Percentiles rank a stretch among this genome's conserved stretches.
Conservation (phyloP, 1,140 invertebrate species). For the Arion vulgaris region DNA sequence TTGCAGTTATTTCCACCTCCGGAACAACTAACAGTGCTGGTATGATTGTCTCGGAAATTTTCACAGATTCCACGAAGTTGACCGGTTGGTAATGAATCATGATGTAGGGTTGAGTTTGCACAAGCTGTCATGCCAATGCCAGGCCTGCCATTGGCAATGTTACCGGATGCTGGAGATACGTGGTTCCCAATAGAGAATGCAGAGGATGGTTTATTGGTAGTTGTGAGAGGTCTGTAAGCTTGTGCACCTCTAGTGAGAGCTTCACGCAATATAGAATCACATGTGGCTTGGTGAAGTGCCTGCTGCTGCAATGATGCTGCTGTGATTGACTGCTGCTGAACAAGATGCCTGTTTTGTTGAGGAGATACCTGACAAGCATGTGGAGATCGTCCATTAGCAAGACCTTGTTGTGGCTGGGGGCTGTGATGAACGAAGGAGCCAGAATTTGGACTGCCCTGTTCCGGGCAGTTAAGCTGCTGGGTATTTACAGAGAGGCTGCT, state of each 20-base stretch:
- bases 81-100: neutral
- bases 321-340: constrained; percentile 25
- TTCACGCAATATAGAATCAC: constrained; percentile 62
- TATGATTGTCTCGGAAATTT: constrained; percentile 4
- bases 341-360: constrained; percentile 37
- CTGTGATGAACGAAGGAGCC: constrained; percentile 35
- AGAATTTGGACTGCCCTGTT: constrained; percentile 54
- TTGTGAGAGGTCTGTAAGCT: constrained; percentile 31
- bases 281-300: constrained; percentile 43
- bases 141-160: constrained; percentile 37
- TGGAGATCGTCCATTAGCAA: constrained; percentile 23
- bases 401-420: constrained; percentile 27
- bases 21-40: neutral
- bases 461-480: constrained; percentile 48
- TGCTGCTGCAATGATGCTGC: constrained; percentile 29
- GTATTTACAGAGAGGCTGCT: constrained; percentile 52
- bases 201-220: constrained; percentile 27
- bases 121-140: constrained; percentile 15
- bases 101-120: neutral
- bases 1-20: neutral
- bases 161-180: neutral
- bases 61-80: neutral
- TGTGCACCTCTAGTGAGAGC: constrained; percentile 56
- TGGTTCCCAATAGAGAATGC: constrained; percentile 7
- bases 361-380: constrained; percentile 47